phyloP scores from a whole-genome alignment of 2,888 invertebrate species.

The Nomada lathburiana region DNA sequence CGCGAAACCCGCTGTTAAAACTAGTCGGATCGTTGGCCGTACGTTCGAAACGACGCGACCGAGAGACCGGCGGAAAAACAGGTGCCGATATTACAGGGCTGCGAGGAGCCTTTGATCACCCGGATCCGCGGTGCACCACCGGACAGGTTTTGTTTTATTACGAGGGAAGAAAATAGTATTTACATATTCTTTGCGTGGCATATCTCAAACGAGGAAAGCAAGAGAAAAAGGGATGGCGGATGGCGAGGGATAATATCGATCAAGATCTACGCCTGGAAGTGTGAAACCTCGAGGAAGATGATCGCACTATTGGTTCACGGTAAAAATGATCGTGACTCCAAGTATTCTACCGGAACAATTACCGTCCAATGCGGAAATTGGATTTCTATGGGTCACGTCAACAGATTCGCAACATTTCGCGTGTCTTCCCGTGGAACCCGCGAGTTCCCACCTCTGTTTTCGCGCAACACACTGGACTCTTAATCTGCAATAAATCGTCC shows the following conservation, averaged over 20 bases:
- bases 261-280: too few relatives aligned
- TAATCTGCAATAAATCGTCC: constrained; percentile 61
- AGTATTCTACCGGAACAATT: not conserved
- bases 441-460: constrained; percentile 9
- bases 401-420: constrained; percentile 5
- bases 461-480: constrained; percentile 18
- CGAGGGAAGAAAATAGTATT: too few relatives aligned
- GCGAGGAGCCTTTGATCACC: constrained; percentile 43
- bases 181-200: too few relatives aligned
- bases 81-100: constrained; percentile 67
- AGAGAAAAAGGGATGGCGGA: too few relatives aligned
- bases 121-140: too few relatives aligned
- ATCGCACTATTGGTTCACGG: too few relatives aligned
- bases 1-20: constrained; percentile 17
- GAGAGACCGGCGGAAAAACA: constrained; percentile 11
- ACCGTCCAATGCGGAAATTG: not conserved
- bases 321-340: too few relatives aligned
- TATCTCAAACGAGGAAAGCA: too few relatives aligned
- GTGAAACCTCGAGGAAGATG: too few relatives aligned
- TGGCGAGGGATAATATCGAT: too few relatives aligned
- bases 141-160: too few relatives aligned
- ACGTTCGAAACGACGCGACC: not conserved
- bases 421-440: not conserved
- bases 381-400: constrained; percentile 26
- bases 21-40: too few relatives aligned